Evolutionary conservation across 2,797 vertebrate species (phyloP).

Genomic region (Arctocebus calabarensis): DNA sequence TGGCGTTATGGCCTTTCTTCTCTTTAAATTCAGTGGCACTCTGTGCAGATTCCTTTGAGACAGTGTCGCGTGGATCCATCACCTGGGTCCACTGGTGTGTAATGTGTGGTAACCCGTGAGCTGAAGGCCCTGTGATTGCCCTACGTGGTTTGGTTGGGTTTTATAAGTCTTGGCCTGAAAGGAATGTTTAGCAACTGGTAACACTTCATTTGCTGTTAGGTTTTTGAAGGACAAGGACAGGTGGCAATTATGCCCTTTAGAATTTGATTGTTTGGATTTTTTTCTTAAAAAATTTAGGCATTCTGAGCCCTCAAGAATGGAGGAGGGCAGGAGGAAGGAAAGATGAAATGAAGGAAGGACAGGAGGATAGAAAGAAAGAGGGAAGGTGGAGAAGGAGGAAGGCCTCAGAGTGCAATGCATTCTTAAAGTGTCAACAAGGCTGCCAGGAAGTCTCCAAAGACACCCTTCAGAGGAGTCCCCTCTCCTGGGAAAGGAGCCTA

Average conservation of each 20-base stretch:
- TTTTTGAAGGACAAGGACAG: constrained; percentile 36
- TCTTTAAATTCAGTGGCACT: constrained; percentile 4
- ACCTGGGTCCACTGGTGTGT: not conserved
- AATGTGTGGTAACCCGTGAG: not conserved
- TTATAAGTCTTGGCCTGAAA: constrained; percentile 40
- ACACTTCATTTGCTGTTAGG: constrained; percentile 23
- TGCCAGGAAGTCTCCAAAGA: not conserved
- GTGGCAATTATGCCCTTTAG: constrained; percentile 44
- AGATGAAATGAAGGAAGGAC: not conserved
- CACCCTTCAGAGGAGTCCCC: not conserved
- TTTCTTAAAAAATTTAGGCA: constrained; percentile 5
- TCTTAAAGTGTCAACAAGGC: not conserved
- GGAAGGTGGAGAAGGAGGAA: not conserved
- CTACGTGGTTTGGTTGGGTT: not conserved
- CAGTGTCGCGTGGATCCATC: not conserved
- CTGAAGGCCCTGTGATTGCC: not conserved
- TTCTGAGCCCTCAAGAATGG: not conserved
- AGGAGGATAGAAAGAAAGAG: not conserved
- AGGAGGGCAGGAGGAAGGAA: not conserved
- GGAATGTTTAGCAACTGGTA: constrained; percentile 35
- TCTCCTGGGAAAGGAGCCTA: not conserved
- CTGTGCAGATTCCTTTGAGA: not conserved
- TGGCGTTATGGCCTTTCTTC: not conserved
- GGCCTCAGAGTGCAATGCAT: not conserved
- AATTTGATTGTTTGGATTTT: constrained; percentile 31